phyloP scores from a whole-genome alignment of 2,113 vertebrate genomes.

The Gymnogyps californianus region DNA sequence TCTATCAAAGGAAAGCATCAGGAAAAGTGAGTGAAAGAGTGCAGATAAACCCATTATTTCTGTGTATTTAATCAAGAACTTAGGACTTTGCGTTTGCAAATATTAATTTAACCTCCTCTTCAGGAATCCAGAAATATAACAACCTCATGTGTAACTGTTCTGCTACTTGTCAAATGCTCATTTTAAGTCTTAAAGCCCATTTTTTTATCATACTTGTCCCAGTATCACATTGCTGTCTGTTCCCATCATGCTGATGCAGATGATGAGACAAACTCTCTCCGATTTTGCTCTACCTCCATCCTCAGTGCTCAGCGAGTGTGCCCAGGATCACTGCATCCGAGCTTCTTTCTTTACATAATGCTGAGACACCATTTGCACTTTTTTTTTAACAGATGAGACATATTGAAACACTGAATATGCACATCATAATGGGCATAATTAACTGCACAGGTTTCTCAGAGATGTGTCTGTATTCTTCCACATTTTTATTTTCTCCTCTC shows the following conservation, averaged over 20 bases:
- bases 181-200: neutral
- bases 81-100: neutral
- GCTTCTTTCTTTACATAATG: neutral
- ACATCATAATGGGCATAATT: accelerated
- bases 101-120: neutral
- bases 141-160: neutral
- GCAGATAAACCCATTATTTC: neutral
- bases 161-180: neutral
- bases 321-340: neutral
- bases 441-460: accelerated
- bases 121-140: neutral
- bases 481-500: neutral
- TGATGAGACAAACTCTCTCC: too few species aligned
- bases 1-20: neutral
- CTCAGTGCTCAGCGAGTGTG: accelerated
- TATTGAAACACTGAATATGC: accelerated
- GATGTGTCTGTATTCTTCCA: neutral
- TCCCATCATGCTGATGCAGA: accelerated
- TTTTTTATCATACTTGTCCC: neutral
- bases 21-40: neutral
- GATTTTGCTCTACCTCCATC: neutral
- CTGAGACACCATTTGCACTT: neutral
- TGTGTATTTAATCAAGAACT: neutral
- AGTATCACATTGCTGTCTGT: neutral
- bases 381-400: neutral